Percentiles rank a stretch among this genome's conserved stretches.
phyloP scores from a whole-genome alignment of 2,113 vertebrate species.

The Potamarius usumacintae region DNA sequence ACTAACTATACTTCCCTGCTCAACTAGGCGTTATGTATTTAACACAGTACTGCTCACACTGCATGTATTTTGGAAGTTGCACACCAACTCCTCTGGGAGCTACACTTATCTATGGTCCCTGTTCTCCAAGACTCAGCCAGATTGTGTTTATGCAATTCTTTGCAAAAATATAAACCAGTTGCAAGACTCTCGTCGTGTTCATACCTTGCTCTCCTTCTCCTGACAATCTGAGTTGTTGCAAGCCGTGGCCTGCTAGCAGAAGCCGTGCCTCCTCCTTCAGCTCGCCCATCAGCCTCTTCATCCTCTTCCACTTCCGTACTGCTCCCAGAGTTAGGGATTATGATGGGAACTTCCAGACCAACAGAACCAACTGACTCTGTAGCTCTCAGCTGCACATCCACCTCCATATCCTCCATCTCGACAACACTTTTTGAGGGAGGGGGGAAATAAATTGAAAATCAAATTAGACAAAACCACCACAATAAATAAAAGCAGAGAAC shows the following conservation, averaged over 20 bases:
- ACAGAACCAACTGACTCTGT: not conserved
- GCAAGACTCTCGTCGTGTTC: not conserved
- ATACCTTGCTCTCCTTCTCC: constrained; percentile 64
- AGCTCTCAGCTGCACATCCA: constrained; percentile 63
- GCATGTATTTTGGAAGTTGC: not conserved
- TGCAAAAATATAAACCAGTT: not conserved
- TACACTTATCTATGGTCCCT: not conserved
- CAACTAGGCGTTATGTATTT: not conserved
- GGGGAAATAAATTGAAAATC: not conserved
- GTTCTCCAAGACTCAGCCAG: not conserved
- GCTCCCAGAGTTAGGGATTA: constrained; percentile 60
- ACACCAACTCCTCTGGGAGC: not conserved
- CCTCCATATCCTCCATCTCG: constrained; percentile 85
- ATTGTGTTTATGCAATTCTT: not conserved
- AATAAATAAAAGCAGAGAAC: not conserved
- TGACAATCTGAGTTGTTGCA: constrained; percentile 33
- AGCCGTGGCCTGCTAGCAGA: constrained; percentile 39
- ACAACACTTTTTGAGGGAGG: not conserved
- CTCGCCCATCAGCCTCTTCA: constrained; percentile 4
- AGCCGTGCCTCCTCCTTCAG: not conserved
- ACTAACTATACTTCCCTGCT: not conserved
- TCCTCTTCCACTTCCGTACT: constrained; percentile 61
- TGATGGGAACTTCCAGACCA: not conserved
- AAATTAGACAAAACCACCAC: not conserved
- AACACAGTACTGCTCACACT: not conserved